Base-by-base conservation (phyloP, 1,140 invertebrate species). In the Caerostris extrusa region DNA sequence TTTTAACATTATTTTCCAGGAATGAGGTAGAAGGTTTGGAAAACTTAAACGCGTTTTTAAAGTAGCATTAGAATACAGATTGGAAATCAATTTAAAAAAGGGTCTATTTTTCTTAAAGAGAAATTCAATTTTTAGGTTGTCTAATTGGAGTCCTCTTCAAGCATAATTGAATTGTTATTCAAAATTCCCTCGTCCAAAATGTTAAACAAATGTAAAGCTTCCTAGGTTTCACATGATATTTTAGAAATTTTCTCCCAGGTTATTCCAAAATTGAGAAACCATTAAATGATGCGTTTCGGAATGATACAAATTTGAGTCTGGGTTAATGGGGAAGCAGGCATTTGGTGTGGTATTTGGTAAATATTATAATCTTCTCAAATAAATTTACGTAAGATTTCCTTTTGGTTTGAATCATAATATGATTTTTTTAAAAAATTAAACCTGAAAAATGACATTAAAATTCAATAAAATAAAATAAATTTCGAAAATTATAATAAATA, bases 191-290 rank as follows among this genome's bases (percentile, higher is more conserved):
- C 60, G 14, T 10, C 95, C 95, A 77, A 61, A 94, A 91, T 50
- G 61, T 90, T 10, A 95, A 95, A 77, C 95, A 96, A 58, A 14
- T 96, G 5, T 69, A 95, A 53, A 56, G 92, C 19, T 96, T 96
- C 60, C 87, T 96, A 3, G 95, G 95, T 6, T 94, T 96, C 86
- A 93, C 95, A 64, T 67, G 91, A 50, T 87, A 88, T 64, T 93
- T 93, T 8, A 69, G 53, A 55, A 88, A 87, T 17, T 77, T 87
- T 77, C 71, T 87, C 2, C 55, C 53, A 53, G 34, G 17, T 50
- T 87, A 93, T 77, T 57, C 67, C 0, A 34, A 10, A 6, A 58
- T 87, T 53, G 91, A n/a, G 4, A 87, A 64, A 60, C 61, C 85
- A 14, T 58, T 93, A 14, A 93, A 67, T 60, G 85, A 87, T 57